phyloP scores from a whole-genome alignment of 2,797 vertebrate genomes.

The Mormyrops boulengeri region DNA sequence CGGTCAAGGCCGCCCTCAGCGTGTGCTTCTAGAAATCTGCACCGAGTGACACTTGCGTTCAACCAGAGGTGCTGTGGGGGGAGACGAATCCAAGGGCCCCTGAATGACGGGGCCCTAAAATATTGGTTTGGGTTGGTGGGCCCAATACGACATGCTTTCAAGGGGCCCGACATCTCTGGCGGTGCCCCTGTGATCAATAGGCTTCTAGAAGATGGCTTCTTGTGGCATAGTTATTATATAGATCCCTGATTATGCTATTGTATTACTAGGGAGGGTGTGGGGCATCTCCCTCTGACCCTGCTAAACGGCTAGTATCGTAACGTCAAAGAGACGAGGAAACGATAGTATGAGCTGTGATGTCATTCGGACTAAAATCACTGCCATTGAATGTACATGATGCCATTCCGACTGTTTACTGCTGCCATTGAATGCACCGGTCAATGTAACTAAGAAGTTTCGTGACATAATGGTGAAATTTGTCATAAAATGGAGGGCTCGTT shows the following conservation, averaged over 20 bases:
- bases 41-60: background rate
- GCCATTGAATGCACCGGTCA: background rate
- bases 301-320: background rate
- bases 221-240: background rate
- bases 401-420: background rate
- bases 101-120: background rate
- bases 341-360: background rate
- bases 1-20: background rate
- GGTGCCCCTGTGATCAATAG: background rate
- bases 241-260: background rate
- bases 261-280: background rate
- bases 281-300: background rate
- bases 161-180: background rate
- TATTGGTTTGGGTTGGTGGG: background rate
- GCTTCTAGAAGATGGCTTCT: background rate
- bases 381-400: background rate
- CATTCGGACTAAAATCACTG: background rate
- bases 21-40: background rate
- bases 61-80: background rate
- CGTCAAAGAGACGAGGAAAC: background rate
- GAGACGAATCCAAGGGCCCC: background rate
- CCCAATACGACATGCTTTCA: background rate
- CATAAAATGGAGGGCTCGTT: background rate
- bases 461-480: background rate
- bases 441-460: background rate